A percentile compares a stretch with the other conserved stretches of the same genome.
phyloP scores from a whole-genome alignment of 2,797 vertebrate genomes.

The Perodicticus potto region DNA sequence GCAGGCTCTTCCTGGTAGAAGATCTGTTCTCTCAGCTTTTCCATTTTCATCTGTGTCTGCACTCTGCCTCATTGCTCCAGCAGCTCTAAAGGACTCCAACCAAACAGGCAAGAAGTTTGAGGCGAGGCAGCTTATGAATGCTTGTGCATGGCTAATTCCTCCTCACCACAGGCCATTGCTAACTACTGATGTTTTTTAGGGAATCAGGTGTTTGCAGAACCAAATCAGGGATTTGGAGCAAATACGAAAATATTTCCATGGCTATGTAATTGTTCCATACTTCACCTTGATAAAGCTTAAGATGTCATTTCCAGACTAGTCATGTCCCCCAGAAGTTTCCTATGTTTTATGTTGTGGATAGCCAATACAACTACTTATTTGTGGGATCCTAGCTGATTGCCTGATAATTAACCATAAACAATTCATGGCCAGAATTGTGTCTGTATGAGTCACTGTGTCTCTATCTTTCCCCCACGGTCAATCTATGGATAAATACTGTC shows the following conservation, averaged over 20 bases:
- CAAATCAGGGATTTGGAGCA: neutral
- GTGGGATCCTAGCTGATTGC: neutral
- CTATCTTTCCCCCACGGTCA: neutral
- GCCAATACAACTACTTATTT: neutral
- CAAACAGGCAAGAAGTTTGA: neutral
- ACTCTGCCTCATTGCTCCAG: neutral
- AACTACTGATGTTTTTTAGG: neutral
- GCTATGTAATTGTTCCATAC: neutral
- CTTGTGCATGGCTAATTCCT: neutral
- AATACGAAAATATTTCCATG: neutral
- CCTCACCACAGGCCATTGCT: neutral
- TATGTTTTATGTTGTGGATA: neutral
- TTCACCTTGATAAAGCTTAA: conserved; percentile 3
- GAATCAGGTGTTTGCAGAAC: neutral
- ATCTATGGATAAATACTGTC: neutral
- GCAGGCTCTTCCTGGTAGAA: neutral
- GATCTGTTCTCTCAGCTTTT: neutral
- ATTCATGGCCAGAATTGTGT: neutral
- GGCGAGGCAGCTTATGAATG: neutral
- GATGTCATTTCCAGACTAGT: neutral
- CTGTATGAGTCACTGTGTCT: neutral
- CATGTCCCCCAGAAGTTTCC: neutral
- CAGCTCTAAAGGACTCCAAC: neutral
- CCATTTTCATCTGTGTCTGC: neutral
- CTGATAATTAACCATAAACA: neutral